Base-by-base conservation (phyloP, 1,140 invertebrate species). In the Pantala flavescens region DNA sequence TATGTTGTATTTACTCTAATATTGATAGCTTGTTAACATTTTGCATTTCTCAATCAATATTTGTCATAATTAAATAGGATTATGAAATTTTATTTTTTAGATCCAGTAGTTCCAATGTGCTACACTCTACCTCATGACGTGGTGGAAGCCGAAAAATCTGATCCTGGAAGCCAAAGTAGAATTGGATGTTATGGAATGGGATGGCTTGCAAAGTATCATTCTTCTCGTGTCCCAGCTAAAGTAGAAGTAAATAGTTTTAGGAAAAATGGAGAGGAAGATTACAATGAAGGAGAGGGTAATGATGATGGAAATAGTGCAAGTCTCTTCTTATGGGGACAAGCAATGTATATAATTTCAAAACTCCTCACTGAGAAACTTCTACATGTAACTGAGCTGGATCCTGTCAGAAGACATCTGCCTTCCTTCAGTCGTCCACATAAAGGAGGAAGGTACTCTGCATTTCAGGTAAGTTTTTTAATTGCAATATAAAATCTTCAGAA, bases 341-440 rank as follows among this genome's bases (percentile, higher is more conserved):
- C 97, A 0, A 85, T 99, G 83, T 98, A 97, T 82, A 88, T 99
- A 73, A 94, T 99, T 78, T 89, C 95, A 5, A 93, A 98, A 81
- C 83, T 99, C 36, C 83, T 99, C 24, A 94, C 93, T 24, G 91
- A 91, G 73, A 91, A 92, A 43, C 83, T 99, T 21, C 84, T 99
- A 28, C 93, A 98, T 80, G 90, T 98, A 16, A 98, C 96, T 81
- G 97, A 99, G 84, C 84, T 99, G 71, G 98, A 99, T 85, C 95
- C 96, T 0, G 95, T 99, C 75, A 85, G 96, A 75, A 87, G 98
- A 70, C 97, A 98, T 85, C 85, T 99, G 74, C 97, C 97, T 2
- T 98, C 96, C 0, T 97, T 96, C 81, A 97, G 97, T 82, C 85
- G 97, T 73, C 97, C 97, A 0, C 85, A 93, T 71, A 90, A 91